phyloP scores from a whole-genome alignment of 2,888 invertebrate species.

The Cryptus viduatorius region DNA sequence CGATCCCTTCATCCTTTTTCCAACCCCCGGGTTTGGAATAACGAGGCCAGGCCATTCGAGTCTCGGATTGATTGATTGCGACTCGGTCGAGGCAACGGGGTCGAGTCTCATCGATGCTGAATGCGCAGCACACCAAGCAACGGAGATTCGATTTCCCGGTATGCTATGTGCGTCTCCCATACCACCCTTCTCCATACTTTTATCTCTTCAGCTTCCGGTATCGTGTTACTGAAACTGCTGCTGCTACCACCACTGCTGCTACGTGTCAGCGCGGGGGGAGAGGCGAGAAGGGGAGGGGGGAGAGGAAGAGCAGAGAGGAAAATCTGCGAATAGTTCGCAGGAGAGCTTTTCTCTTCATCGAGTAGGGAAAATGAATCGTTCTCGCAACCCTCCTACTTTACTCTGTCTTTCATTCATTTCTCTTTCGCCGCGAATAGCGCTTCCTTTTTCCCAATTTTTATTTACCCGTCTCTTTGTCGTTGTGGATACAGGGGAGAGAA shows the following conservation, averaged over 20 bases:
- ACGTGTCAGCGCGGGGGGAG: not conserved
- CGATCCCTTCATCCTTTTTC: conserved; percentile 28
- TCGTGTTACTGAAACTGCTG: conserved; percentile 29
- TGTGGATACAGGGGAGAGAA: not conserved
- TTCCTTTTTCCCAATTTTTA: conserved; percentile 49
- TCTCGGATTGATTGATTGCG: conserved; percentile 63
- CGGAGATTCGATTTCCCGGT: conserved; percentile 55
- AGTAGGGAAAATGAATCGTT: conserved; percentile 26
- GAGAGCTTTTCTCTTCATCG: conserved; percentile 22
- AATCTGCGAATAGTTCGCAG: conserved; percentile 35
- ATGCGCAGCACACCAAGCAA: conserved; percentile 12
- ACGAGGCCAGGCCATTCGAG: conserved; percentile 55
- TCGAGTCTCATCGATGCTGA: conserved; percentile 52
- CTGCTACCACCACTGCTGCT: not conserved
- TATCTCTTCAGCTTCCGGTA: conserved; percentile 48
- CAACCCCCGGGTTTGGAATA: conserved; percentile 46
- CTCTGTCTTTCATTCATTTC: not conserved
- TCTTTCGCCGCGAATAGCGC: conserved; percentile 14
- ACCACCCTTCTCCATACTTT: conserved; percentile 10
- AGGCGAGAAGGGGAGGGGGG: too few species aligned
- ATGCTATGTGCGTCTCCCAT: conserved; percentile 21
- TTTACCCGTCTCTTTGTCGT: conserved; percentile 48
- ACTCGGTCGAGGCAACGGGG: conserved; percentile 61
- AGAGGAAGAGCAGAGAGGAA: conserved; percentile 27
- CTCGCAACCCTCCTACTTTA: not conserved